Conservation (phyloP, 2,113 vertebrate species). For the Rhizomys pruinosus region DNA sequence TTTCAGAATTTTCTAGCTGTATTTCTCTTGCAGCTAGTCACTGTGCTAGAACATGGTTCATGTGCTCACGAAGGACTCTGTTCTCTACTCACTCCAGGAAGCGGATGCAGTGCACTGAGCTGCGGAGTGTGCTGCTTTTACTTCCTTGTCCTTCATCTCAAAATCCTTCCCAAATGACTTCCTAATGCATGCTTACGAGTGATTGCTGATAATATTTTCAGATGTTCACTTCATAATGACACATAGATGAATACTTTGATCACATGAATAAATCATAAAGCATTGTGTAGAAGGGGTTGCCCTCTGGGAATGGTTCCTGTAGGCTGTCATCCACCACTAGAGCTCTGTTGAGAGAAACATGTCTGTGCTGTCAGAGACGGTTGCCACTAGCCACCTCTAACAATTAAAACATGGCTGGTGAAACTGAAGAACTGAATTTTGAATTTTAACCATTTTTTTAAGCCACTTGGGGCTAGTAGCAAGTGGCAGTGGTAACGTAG, state of each 20-base stretch:
- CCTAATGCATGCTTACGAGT: conserved; percentile 34
- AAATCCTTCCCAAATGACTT: conserved; percentile 46
- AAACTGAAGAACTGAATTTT: background rate
- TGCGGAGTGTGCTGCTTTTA: background rate
- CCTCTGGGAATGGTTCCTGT: conserved; percentile 23
- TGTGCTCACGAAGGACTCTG: background rate
- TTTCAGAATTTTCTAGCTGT: conserved; percentile 16
- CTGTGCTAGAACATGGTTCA: background rate
- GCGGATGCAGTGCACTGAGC: background rate
- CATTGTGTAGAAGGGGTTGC: background rate
- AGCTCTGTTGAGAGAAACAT: background rate
- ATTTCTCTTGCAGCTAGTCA: conserved; percentile 31
- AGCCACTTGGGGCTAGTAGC: background rate
- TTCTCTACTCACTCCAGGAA: background rate
- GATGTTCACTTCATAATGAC: conserved; percentile 25
- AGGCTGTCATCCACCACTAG: background rate
- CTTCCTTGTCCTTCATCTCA: conserved; percentile 51
- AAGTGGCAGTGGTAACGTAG: background rate
- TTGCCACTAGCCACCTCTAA: background rate
- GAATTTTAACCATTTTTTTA: background rate
- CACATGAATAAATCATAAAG: conserved; percentile 51
- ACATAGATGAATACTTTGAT: conserved; percentile 31
- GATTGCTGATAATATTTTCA: conserved; percentile 50
- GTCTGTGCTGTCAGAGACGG: background rate
- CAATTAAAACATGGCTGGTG: background rate